Base-by-base conservation (phyloP, 2,888 invertebrate genomes). In the Ophion costatus region DNA sequence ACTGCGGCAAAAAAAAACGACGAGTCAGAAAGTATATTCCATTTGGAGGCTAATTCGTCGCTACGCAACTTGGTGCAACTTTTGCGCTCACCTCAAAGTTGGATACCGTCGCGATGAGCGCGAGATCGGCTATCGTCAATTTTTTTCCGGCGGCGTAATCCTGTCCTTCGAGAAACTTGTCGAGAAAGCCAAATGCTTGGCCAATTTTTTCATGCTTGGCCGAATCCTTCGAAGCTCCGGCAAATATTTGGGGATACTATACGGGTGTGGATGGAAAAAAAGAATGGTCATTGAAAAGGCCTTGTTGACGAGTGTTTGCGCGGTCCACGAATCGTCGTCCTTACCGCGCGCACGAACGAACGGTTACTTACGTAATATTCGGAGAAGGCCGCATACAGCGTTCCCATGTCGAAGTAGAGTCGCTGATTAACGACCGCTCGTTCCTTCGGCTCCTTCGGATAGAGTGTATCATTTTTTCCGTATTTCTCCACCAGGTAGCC, bases 121-220 rank as follows among this genome's bases (percentile, higher is more conserved):
- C 94, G 63, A 97, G 94, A 93, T 98, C 98, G 9, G 98, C 98
- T 22, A 98, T 92, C 22, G 98, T 98, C 77, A 97, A 94, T 82
- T 94, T 94, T 82, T 96, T 95, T 2, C 97, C 98, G 20, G 97
- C 97, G 56, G 94, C 95, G 94, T 95, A 98, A 87, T 95, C 95
- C 89, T 96, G 95, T 0, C 96, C 96, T 66, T 96, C 96, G 42
- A 98, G 94, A 94, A 97, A 96, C n/a, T 93, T 95, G 89, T 98
- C 96, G 51, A 98, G 94, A 87, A 96, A 96, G 56, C 95, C 95
- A 71, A 97, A 94, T 1, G 96, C 96, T 1, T 96, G 95, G 63
- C 96, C 96, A 67, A 97, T 94, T 92, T 96, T 96, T 88, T 96
- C 95, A 86, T 95, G 93, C 92, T 97, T 96, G 22, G 95, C 96